phyloP scores from a whole-genome alignment of 2,888 invertebrate genomes.

The Leptopilina drosophilae region DNA sequence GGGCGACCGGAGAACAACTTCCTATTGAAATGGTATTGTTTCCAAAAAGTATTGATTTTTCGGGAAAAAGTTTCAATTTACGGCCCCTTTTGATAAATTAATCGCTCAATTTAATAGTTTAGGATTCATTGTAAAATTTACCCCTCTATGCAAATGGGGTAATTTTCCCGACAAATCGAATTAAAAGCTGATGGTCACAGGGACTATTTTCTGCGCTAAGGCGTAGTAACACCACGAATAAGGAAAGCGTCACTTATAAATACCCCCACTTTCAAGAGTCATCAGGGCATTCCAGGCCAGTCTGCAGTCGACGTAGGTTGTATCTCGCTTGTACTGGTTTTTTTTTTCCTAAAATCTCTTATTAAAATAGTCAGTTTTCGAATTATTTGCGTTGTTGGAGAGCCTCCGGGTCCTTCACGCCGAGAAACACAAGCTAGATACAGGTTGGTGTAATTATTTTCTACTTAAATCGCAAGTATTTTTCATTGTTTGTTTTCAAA shows the following conservation, averaged over 20 bases:
- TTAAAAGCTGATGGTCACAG: too few relatives aligned
- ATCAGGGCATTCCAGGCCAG: slow-evolving; percentile 60
- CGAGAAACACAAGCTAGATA: slow-evolving; percentile 70
- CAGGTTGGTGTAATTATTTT: slow-evolving; percentile 71
- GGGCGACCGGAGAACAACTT: slow-evolving; percentile 8
- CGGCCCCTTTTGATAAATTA: too few relatives aligned
- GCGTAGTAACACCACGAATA: slow-evolving; percentile 8
- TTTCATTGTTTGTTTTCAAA: neutral
- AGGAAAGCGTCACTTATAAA: slow-evolving; percentile 60
- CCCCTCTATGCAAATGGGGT: neutral
- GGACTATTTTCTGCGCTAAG: slow-evolving; percentile 7
- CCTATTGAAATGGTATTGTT: neutral
- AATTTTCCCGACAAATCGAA: neutral
- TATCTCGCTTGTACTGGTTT: slow-evolving; percentile 59
- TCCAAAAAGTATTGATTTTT: slow-evolving; percentile 17
- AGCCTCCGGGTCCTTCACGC: slow-evolving; percentile 57
- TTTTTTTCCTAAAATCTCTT: neutral
- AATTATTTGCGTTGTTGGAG: slow-evolving; percentile 47
- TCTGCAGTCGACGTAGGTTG: slow-evolving; percentile 59
- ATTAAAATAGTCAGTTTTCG: slow-evolving; percentile 17
- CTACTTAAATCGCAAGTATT: slow-evolving; percentile 54
- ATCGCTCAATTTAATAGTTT: too few relatives aligned
- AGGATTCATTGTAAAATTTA: neutral
- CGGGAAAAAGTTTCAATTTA: too few relatives aligned
- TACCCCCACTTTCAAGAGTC: slow-evolving; percentile 52